phyloP scores from a whole-genome alignment of 2,888 invertebrate species.

The Scaptodrosophila latifasciaeformis region DNA sequence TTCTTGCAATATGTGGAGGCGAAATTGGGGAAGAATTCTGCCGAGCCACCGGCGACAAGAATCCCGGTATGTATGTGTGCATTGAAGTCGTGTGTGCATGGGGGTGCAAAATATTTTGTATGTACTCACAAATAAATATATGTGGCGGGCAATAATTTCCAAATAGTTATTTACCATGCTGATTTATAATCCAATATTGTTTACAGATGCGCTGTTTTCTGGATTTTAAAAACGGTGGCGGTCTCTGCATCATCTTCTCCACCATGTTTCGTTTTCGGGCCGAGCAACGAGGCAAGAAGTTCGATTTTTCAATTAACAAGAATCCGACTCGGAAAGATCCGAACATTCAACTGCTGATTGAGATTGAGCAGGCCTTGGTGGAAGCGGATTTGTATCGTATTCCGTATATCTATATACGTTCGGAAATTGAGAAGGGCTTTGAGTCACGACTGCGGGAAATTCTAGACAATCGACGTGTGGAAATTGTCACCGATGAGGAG shows the following conservation, averaged over 20 bases:
- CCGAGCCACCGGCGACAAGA: constrained; percentile 90
- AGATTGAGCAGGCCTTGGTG: constrained; percentile 88
- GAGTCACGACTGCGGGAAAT: constrained; percentile 90
- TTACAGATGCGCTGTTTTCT: constrained; percentile 92
- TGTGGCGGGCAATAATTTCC: not conserved
- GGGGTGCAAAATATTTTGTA: constrained; percentile 38
- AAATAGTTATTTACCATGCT: not conserved
- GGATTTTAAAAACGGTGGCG: constrained; percentile 95
- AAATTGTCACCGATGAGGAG: constrained; percentile 81
- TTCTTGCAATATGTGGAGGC: constrained; percentile 97
- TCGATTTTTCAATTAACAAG: constrained; percentile 87
- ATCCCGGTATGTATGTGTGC: constrained; percentile 81
- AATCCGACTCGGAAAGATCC: constrained; percentile 93
- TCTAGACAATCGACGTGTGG: constrained; percentile 90
- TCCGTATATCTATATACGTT: constrained; percentile 87
- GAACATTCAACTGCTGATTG: constrained; percentile 94
- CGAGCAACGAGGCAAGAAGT: constrained; percentile 96
- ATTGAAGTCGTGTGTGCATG: constrained; percentile 38
- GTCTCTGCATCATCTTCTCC: constrained; percentile 93
- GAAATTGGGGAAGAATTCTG: constrained; percentile 93
- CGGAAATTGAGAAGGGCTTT: constrained; percentile 89
- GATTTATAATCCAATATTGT: not conserved
- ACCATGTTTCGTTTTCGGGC: constrained; percentile 96
- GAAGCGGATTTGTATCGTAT: constrained; percentile 86
- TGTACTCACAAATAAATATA: constrained; percentile 31